These are phyloP conservation scores for Lanistes nyassanus DNA, from an alignment of 1,140 invertebrate species.

Conservation along the genomic window DNA sequence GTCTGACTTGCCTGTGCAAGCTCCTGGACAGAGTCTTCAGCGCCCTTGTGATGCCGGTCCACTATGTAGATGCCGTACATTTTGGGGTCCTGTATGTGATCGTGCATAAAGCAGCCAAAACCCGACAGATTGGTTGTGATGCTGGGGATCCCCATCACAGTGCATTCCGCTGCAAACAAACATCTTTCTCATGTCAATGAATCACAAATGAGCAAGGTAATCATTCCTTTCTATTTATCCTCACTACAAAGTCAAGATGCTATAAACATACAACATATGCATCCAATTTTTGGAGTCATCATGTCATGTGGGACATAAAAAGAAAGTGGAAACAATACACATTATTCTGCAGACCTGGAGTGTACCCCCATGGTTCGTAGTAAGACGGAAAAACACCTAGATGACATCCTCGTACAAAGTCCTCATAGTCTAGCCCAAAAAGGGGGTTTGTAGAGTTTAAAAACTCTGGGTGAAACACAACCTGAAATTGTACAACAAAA, in stretches of 20 bases:
- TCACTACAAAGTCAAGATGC: no score
- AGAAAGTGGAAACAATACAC: neutral
- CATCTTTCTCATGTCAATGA: neutral
- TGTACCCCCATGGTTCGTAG: slow-evolving; percentile 99
- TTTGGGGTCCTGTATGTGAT: slow-evolving; percentile 97
- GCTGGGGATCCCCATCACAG: slow-evolving; percentile 99
- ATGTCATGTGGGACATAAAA: neutral
- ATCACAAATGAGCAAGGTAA: no score
- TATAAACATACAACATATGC: no score
- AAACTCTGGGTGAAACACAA: slow-evolving; percentile 99
- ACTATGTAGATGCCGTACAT: slow-evolving; percentile 99
- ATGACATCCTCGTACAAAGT: slow-evolving; percentile 99
- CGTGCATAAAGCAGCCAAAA: slow-evolving; percentile 99
- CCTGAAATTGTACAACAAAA: slow-evolving; percentile 70
- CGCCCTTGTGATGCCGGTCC: slow-evolving; percentile 86
- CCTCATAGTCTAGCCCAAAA: slow-evolving; percentile 98
- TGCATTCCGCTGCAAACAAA: slow-evolving; percentile 86
- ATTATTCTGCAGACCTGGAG: slow-evolving; percentile 74
- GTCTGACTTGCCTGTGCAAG: slow-evolving; percentile 77
- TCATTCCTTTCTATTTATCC: no score
- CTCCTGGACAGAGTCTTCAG: slow-evolving; percentile 93
- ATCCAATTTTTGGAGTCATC: neutral
- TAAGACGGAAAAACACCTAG: slow-evolving; percentile 99
- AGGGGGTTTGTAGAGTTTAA: slow-evolving; percentile 97
- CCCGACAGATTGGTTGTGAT: slow-evolving; percentile 97